Evolutionary conservation across 1,140 invertebrate species (phyloP).

Genomic region (Xylocopa sonorina): DNA sequence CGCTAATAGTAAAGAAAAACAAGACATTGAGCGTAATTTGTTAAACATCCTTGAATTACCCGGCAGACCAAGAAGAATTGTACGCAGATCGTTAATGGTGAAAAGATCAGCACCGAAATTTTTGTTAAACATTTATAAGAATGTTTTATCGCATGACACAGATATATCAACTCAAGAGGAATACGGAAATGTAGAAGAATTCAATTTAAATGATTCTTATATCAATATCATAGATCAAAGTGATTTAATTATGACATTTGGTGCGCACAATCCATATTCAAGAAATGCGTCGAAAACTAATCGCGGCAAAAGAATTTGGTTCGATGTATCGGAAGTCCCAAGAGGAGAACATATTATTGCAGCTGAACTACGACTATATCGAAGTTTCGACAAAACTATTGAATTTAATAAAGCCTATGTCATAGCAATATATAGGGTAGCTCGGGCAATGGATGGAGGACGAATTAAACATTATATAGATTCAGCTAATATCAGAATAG

Average conservation of each 20-base stretch:
- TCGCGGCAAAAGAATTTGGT: slow-evolving; percentile 91
- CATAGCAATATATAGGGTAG: slow-evolving; percentile 52
- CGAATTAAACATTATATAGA: slow-evolving; percentile 84
- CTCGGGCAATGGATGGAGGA: slow-evolving; percentile 60
- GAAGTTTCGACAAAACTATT: neutral
- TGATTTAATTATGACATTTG: slow-evolving; percentile 94
- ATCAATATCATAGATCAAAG: slow-evolving; percentile 89
- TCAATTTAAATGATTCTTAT: slow-evolving; percentile 87
- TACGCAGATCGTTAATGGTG: slow-evolving; percentile 77
- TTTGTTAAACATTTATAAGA: slow-evolving; percentile 91
- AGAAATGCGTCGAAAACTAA: slow-evolving; percentile 83
- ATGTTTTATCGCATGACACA: neutral
- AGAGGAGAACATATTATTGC: slow-evolving; percentile 87
- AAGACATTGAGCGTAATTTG: slow-evolving; percentile 91
- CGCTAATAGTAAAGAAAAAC: slow-evolving; percentile 86
- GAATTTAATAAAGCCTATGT: slow-evolving; percentile 35
- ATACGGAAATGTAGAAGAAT: slow-evolving; percentile 78
- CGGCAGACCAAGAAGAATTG: slow-evolving; percentile 85
- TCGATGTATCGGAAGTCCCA: slow-evolving; percentile 91
- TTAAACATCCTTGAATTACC: slow-evolving; percentile 91
- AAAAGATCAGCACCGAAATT: slow-evolving; percentile 91
- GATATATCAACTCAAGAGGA: slow-evolving; percentile 73
- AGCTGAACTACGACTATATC: slow-evolving; percentile 90
- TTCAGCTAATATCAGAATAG: slow-evolving; percentile 80
- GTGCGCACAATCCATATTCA: slow-evolving; percentile 84